Evolutionary conservation across 2,888 invertebrate genomes (phyloP).

Genomic region (Drosophila affinis): DNA sequence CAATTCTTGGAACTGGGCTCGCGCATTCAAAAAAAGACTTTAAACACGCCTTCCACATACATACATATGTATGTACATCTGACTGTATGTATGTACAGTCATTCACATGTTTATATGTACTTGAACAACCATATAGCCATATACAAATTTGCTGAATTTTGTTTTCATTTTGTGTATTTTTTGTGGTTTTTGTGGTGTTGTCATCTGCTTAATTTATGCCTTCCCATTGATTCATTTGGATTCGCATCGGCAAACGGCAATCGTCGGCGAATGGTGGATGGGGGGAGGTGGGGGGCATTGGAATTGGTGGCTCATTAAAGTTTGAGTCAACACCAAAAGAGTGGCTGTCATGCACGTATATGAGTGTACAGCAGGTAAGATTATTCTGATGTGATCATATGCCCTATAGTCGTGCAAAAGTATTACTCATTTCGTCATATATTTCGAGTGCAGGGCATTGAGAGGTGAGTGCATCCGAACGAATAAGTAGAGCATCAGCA

Average conservation of each 20-base stretch:
- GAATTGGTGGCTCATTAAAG: slow-evolving; percentile 38
- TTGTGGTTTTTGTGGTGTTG: slow-evolving; percentile 14
- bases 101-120: slow-evolving; percentile 7
- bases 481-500: too few species aligned
- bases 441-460: neutral
- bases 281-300: neutral
- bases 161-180: slow-evolving; percentile 35
- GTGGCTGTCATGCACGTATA: neutral
- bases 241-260: neutral
- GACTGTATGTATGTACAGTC: slow-evolving; percentile 11
- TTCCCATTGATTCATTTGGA: slow-evolving; percentile 54
- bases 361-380: neutral
- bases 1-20: slow-evolving; percentile 68
- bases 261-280: too few species aligned
- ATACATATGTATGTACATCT: too few species aligned
- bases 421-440: neutral
- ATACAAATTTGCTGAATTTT: slow-evolving; percentile 42
- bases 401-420: neutral
- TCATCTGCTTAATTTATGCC: slow-evolving; percentile 53
- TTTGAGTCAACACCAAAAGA: slow-evolving; percentile 1
- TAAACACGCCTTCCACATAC: slow-evolving; percentile 36
- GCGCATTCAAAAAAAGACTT: slow-evolving; percentile 56
- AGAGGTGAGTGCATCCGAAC: neutral
- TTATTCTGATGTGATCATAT: neutral
- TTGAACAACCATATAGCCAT: slow-evolving; percentile 7